A percentile compares a stretch with the other conserved stretches of the same genome.
Conservation (phyloP, 2,113 vertebrate species). For the Hypanus sabinus region DNA sequence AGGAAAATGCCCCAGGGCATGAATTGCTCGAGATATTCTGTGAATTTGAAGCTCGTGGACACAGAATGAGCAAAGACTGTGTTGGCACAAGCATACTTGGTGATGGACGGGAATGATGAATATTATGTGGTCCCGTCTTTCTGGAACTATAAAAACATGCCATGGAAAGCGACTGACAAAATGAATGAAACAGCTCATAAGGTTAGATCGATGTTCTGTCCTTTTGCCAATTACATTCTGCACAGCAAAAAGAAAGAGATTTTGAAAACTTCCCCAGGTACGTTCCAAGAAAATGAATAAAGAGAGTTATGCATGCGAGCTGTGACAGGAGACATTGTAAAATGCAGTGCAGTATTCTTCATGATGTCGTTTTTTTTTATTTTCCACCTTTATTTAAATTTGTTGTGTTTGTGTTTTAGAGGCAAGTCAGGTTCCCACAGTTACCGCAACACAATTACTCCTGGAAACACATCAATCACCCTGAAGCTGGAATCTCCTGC, state of each 20-base stretch:
- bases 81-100: too few species aligned
- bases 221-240: neutral
- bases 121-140: neutral
- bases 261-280: neutral
- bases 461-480: neutral
- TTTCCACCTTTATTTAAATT: neutral
- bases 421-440: neutral
- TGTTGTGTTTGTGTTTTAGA: neutral
- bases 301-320: neutral
- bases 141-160: conserved; percentile 2
- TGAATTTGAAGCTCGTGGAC: neutral
- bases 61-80: neutral
- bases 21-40: neutral
- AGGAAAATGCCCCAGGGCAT: neutral
- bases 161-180: conserved; percentile 18
- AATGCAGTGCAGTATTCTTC: neutral
- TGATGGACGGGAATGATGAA: neutral
- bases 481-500: neutral
- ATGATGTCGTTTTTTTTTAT: neutral
- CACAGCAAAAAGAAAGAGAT: neutral
- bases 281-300: neutral
- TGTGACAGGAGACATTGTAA: neutral
- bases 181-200: neutral
- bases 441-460: neutral
- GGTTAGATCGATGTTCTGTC: neutral